Evolutionary conservation across 1,140 invertebrate species (phyloP).

Genomic region (Ceratoteleas bidentatus): DNA sequence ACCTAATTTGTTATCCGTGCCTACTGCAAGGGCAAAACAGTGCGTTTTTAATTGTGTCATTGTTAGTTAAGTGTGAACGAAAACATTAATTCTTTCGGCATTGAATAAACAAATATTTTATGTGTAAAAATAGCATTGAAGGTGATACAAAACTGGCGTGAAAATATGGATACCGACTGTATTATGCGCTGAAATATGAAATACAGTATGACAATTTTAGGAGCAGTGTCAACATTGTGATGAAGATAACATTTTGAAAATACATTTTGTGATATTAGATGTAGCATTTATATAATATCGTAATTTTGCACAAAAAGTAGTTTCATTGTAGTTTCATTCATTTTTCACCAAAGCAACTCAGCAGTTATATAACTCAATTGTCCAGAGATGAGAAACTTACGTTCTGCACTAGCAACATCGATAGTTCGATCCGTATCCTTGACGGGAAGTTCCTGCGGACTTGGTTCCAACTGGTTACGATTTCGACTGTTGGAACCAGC

Average conservation of each 20-base stretch:
- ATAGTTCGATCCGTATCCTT: constrained; percentile 79
- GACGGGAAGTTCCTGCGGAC: constrained; percentile 79
- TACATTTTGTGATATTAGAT: not conserved
- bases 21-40: constrained; percentile 75
- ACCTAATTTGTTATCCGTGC: constrained; percentile 79
- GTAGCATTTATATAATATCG: too few species aligned
- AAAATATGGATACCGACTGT: not conserved
- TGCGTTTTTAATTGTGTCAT: constrained; percentile 40
- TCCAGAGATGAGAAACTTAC: constrained; percentile 69
- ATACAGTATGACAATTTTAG: not conserved
- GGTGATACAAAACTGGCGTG: not conserved
- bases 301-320: too few species aligned
- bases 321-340: too few species aligned
- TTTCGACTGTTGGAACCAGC: constrained; percentile 66
- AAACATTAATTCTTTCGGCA: constrained; percentile 8
- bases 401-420: constrained; percentile 79
- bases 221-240: not conserved
- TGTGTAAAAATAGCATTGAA: too few species aligned
- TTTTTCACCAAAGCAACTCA: not conserved
- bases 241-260: constrained; percentile 6
- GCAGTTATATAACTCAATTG: not conserved
- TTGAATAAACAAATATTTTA: not conserved
- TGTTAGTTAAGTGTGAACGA: constrained; percentile 7
- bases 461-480: constrained; percentile 77
- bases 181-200: not conserved